Evolutionary conservation across 1,140 invertebrate genomes (phyloP), one percentile per base, ranked within the genome.

Genomic region (Himalopsyche phryganea): DNA sequence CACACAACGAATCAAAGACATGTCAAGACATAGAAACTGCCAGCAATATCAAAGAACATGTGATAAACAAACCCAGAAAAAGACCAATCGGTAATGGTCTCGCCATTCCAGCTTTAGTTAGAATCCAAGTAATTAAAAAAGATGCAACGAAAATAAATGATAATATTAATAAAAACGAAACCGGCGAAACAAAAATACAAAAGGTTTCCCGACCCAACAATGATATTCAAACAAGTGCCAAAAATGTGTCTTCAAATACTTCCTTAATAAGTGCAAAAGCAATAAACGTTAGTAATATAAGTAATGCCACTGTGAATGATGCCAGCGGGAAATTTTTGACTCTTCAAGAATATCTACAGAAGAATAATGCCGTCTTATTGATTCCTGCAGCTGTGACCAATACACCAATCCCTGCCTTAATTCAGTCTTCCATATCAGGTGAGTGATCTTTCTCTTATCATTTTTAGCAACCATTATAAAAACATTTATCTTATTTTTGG

Each of bases 41-140:
- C 1, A 55, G 50, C 33, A 35, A 55, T 28, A 61, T 61, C 35
- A 51, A 51, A 36, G 36, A 61, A 50, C 47, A 61, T 40, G 59
- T 61, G 51, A 61, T 55, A 48, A 15, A 18, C 9, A 59, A 59
- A 48, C 23, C 47, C 14, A 63, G 52, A 46, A 41, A 17, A 11
- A 56, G 45, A 49, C 35, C 33, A 11, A 40, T 48, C 11, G 35
- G 42, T 11, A 58, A 49, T 36, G 60, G 49, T n/a, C 47, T 52
- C n/a, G 57, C 61, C 0, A 36, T 63, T 9, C 61, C 61, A 7
- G 57, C 47, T 28, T 46, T 63, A 52, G 57, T 63, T 9, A 63
- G 61, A 52, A 63, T 63, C 50, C 61, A 58, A 15, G 55, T 63
- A 52, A 53, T 63, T n/a, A 54, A 51, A 44, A 63, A 63, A 40